Conservation (phyloP, 2,888 invertebrate genomes). For the Monoplex corrugatus region DNA sequence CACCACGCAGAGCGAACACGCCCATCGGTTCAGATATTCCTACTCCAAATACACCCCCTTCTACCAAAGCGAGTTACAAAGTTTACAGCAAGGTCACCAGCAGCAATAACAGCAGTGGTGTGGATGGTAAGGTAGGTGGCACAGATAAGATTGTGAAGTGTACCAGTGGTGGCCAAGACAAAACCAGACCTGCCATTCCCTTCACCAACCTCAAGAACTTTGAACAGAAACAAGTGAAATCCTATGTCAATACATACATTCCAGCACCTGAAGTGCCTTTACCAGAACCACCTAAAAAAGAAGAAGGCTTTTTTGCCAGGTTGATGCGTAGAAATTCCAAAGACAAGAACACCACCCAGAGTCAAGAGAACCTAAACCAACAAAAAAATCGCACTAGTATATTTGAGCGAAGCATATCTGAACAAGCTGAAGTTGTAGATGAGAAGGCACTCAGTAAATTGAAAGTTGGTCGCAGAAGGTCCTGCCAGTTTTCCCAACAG, state of each 20-base stretch:
- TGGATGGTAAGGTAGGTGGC: neutral
- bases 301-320: constrained; percentile 71
- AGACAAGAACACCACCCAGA: constrained; percentile 71
- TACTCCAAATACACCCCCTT: neutral
- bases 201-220: constrained; percentile 64
- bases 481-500: constrained; percentile 77
- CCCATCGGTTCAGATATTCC: neutral
- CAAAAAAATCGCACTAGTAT: constrained; percentile 54
- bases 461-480: constrained; percentile 66
- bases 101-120: neutral
- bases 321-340: constrained; percentile 74
- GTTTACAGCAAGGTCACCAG: neutral
- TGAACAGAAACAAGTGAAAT: constrained; percentile 58
- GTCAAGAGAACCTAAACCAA: constrained; percentile 69
- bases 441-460: constrained; percentile 50
- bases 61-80: neutral
- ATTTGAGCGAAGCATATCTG: constrained; percentile 60
- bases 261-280: constrained; percentile 53
- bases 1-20: constrained; percentile 36
- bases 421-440: constrained; percentile 54
- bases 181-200: constrained; percentile 58
- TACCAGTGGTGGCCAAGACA: neutral
- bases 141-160: neutral
- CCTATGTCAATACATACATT: constrained; percentile 57
- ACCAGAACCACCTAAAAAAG: constrained; percentile 58